These are phyloP conservation scores for Tragelaphus buxtoni DNA, from an alignment of 2,113 vertebrate species.

Conservation along the genomic window DNA sequence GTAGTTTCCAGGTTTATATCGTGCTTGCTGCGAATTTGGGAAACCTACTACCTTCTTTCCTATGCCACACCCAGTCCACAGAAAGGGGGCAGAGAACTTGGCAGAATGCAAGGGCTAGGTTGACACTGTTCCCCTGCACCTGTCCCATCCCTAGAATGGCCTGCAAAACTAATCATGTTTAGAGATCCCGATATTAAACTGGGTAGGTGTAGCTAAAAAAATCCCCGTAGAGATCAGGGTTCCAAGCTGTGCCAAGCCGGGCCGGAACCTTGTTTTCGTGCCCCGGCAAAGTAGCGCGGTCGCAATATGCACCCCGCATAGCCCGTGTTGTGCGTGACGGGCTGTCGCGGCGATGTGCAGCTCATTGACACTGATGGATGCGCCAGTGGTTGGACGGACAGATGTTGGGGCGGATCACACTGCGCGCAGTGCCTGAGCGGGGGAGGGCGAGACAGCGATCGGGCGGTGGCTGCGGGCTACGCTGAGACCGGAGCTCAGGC, in stretches of 20 bases:
- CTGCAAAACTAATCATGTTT: neutral
- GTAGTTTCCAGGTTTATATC: neutral
- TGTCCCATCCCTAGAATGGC: neutral
- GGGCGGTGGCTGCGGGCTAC: neutral
- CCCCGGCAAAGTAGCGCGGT: neutral
- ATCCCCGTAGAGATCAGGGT: neutral
- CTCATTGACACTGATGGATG: constrained; percentile 94
- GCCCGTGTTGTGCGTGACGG: constrained; percentile 77
- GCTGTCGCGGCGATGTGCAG: constrained; percentile 81
- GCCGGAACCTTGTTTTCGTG: neutral
- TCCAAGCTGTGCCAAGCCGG: constrained; percentile 19
- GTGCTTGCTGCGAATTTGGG: neutral
- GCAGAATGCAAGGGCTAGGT: neutral
- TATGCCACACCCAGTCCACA: neutral
- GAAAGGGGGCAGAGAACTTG: neutral
- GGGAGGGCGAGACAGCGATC: constrained; percentile 58
- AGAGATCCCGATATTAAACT: neutral
- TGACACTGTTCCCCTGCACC: neutral
- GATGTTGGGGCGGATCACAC: constrained; percentile 97
- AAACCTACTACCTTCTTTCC: neutral
- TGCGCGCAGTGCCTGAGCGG: constrained; percentile 82
- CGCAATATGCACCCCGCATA: constrained; percentile 54
- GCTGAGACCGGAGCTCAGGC: neutral
- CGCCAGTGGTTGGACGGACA: constrained; percentile 95
- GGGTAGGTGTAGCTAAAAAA: neutral